Percentiles rank a stretch among this genome's conserved stretches.
Evolutionary conservation across 2,113 vertebrate genomes (phyloP).

Genomic region (Trachemys scripta): DNA sequence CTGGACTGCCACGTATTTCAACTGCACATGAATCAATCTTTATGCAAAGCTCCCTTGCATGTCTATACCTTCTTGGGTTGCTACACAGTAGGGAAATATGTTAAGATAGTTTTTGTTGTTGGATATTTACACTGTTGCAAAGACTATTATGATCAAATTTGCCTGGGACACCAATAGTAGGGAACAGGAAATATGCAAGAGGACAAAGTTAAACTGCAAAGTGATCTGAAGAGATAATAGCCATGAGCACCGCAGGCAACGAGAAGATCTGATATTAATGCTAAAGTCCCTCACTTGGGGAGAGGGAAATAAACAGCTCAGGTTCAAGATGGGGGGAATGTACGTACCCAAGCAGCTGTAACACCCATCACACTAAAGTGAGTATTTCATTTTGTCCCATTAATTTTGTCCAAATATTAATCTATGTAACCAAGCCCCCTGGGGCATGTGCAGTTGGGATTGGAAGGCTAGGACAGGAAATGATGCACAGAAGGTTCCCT

Average conservation of each 20-base stretch:
- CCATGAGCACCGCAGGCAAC: background rate
- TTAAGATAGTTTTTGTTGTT: background rate
- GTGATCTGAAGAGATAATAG: fast-evolving
- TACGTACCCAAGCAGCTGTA: background rate
- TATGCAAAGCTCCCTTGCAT: background rate
- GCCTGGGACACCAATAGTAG: fast-evolving
- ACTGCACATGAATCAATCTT: fast-evolving
- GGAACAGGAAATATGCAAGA: background rate
- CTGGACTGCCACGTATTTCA: fast-evolving
- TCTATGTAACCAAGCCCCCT: fast-evolving
- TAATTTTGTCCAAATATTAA: background rate
- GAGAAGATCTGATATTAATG: background rate
- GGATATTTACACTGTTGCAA: background rate
- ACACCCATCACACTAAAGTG: background rate
- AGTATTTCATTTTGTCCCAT: background rate
- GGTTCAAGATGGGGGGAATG: background rate
- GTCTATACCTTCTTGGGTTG: background rate
- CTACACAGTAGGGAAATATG: fast-evolving
- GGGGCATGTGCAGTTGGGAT: too few species aligned
- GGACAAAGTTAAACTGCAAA: background rate
- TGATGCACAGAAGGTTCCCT: background rate
- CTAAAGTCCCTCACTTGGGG: fast-evolving
- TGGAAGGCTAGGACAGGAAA: fast-evolving
- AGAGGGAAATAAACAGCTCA: fast-evolving
- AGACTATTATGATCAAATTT: background rate